Conservation (phyloP, 2,888 invertebrate genomes). For the Panopea generosa region DNA sequence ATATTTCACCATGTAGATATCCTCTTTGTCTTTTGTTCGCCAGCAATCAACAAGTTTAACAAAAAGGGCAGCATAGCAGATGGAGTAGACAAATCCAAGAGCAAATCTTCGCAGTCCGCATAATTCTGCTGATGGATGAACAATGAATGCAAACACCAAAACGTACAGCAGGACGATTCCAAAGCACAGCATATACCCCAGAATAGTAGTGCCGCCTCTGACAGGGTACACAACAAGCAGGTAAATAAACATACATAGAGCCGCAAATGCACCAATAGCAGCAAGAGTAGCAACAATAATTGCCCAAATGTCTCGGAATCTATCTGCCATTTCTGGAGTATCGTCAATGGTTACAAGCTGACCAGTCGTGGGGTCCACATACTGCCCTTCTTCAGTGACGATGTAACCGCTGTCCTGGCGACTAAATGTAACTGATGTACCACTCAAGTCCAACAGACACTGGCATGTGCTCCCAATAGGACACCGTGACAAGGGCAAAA, state of each 20-base stretch:
- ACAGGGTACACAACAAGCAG: constrained; percentile 84
- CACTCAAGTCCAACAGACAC: constrained; percentile 61
- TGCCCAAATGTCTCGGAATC: constrained; percentile 84
- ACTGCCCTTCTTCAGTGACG: constrained; percentile 73
- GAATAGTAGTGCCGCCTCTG: constrained; percentile 83
- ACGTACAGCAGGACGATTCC: constrained; percentile 85
- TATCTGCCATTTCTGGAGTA: constrained; percentile 59
- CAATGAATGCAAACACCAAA: constrained; percentile 85
- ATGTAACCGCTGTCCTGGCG: constrained; percentile 59
- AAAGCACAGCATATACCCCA: constrained; percentile 85
- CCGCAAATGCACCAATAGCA: constrained; percentile 83
- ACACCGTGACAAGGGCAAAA: constrained; percentile 73
- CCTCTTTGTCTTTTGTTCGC: constrained; percentile 79
- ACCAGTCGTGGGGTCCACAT: constrained; percentile 74
- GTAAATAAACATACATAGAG: constrained; percentile 84
- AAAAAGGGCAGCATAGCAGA: constrained; percentile 85
- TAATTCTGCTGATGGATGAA: constrained; percentile 82
- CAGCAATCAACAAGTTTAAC: constrained; percentile 85
- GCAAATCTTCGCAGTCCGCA: constrained; percentile 85
- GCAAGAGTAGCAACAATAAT: constrained; percentile 83
- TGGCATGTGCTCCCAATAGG: constrained; percentile 71
- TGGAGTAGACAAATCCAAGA: constrained; percentile 85
- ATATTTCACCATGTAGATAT: constrained; percentile 75
- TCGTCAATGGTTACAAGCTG: constrained; percentile 67
- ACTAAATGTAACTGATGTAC: constrained; percentile 39